These are phyloP conservation scores for Trissoscelio sp. DNA, from an alignment of 2,888 invertebrate genomes.

Conservation along the genomic window DNA sequence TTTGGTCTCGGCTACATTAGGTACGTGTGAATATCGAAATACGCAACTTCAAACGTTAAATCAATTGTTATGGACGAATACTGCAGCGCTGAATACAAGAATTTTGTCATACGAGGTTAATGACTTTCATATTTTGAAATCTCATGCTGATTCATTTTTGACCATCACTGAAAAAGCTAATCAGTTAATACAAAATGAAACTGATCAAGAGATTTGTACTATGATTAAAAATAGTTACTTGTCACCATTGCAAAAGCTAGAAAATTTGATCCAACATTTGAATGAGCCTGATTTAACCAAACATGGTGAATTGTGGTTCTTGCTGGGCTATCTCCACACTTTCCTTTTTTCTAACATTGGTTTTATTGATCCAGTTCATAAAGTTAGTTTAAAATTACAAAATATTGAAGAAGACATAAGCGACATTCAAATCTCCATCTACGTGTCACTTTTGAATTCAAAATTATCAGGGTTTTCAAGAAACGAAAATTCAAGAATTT, in stretches of 20 bases:
- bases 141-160: conserved; percentile 71
- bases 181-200: conserved; percentile 53
- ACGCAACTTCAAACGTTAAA: conserved; percentile 84
- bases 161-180: conserved; percentile 51
- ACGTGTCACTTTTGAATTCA: conserved; percentile 85
- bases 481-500: conserved; percentile 73
- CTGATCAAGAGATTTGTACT: conserved; percentile 6
- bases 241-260: conserved; percentile 64
- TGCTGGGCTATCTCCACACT: conserved; percentile 78
- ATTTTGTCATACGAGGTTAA: conserved; percentile 82
- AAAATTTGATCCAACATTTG: conserved; percentile 55
- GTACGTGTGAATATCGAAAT: conserved; percentile 84
- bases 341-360: conserved; percentile 77
- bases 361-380: conserved; percentile 92
- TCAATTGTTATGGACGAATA: conserved; percentile 87
- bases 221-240: conserved; percentile 46
- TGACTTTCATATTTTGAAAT: conserved; percentile 73
- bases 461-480: conserved; percentile 81
- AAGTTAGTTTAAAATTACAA: conserved; percentile 88
- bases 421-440: conserved; percentile 85
- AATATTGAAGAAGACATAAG: conserved; percentile 89
- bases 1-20: conserved; percentile 83
- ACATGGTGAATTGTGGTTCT: conserved; percentile 77
- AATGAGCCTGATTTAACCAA: conserved; percentile 53
- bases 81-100: conserved; percentile 84